Evolutionary conservation across 2,888 invertebrate species (phyloP), one percentile per base, ranked within the genome.

Genomic region (Eulithis testata): DNA sequence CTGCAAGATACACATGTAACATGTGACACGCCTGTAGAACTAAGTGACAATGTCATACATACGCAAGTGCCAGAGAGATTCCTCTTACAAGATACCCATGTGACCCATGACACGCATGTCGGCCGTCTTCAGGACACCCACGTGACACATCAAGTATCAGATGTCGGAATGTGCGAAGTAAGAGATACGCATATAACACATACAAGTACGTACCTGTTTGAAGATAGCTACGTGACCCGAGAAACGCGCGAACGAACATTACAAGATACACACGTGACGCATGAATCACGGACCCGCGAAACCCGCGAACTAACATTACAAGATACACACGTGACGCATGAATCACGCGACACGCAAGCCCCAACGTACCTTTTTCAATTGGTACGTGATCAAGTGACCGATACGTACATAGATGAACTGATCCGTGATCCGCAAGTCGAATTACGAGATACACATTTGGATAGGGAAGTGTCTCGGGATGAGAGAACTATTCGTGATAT

Each of bases 381-480:
- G 31, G 0, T 31, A 6, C 31, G 6, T 31, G 31, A 21, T 21
- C 1, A 21, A 21, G 21, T 6, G 6, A 31, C 31, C 31, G 31
- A 31, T 31, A 6, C 31, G 31, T 31, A 31, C 31, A 31, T 31
- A 31, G 31, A 31, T 31, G 31, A 31, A 31, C 0, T 31, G 31
- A 6, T 40, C 40, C 53, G 53, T 44, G 40, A 3, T 5, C 12
- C 49, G 21, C 49, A 27, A 50, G 1, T 40, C 40, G 8, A 31
- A 31, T 11, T 58, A n/a, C 40, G 44, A 9, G 61, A 61, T 50
- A 66, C 66, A 37, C 65, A 60, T 50, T 27, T 66, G 45, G 43
- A 53, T 37, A 31, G 40, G 44, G 49, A 11, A 14, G 37, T 31
- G 66, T 55, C n/a, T 21, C 54, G 62, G 2, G 51, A 60, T 14